These are phyloP conservation scores for Eptesicus fuscus DNA, from an alignment of 2,113 vertebrate genomes.

Conservation along the genomic window DNA sequence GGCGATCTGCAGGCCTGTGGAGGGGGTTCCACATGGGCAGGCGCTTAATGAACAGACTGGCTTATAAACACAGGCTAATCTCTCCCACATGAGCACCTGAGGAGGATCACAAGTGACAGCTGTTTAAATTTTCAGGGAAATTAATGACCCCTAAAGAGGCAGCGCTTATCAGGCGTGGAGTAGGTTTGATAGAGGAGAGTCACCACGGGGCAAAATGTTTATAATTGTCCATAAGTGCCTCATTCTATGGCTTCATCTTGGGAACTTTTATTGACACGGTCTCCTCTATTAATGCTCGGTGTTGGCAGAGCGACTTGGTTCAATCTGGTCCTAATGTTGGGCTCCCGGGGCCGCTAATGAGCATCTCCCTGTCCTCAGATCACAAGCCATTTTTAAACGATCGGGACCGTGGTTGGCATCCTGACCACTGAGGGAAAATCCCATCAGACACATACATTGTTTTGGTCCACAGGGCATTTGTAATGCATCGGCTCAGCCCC, in stretches of 20 bases:
- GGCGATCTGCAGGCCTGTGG: slow-evolving; percentile 77
- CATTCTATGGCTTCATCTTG: slow-evolving; percentile 75
- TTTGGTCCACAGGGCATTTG: slow-evolving; percentile 45
- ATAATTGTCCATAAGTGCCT: slow-evolving; percentile 82
- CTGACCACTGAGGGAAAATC: slow-evolving; percentile 33
- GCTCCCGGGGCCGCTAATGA: slow-evolving; percentile 78
- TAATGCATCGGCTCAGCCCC: slow-evolving; percentile 25
- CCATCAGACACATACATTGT: fast-evolving
- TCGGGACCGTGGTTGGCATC: slow-evolving; percentile 57
- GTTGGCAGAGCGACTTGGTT: slow-evolving; percentile 75
- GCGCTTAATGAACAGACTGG: slow-evolving; percentile 84
- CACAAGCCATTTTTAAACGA: slow-evolving; percentile 75
- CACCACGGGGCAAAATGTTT: slow-evolving; percentile 83
- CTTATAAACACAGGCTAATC: slow-evolving; percentile 88
- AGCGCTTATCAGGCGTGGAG: slow-evolving; percentile 83
- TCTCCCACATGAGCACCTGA: slow-evolving; percentile 89
- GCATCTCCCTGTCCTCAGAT: slow-evolving; percentile 70
- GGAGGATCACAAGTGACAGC: slow-evolving; percentile 87
- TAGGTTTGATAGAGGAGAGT: slow-evolving; percentile 81
- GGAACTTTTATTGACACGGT: slow-evolving; percentile 79
- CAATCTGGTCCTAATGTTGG: slow-evolving; percentile 76
- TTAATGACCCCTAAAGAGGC: slow-evolving; percentile 87
- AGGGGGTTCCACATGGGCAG: slow-evolving; percentile 83
- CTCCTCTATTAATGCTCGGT: slow-evolving; percentile 77
- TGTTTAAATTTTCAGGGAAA: slow-evolving; percentile 89